phyloP scores from a whole-genome alignment of 2,113 vertebrate genomes.

The Tautogolabrus adspersus region DNA sequence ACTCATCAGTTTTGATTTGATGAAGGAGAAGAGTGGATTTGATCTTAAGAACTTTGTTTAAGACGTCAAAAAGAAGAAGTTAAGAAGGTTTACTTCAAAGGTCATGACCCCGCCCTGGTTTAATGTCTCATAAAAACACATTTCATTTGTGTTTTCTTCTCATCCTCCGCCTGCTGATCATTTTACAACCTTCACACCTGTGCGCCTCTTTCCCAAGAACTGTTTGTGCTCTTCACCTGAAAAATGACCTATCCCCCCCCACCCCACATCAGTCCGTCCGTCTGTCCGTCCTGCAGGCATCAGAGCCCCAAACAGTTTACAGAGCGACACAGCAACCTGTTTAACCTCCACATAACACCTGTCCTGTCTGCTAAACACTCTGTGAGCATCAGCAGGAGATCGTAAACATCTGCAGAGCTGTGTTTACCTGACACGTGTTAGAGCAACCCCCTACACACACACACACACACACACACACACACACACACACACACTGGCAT shows the following conservation, averaged over 20 bases:
- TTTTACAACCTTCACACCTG: too few relatives aligned
- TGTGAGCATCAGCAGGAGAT: conserved; percentile 67
- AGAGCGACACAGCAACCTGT: conserved; percentile 57
- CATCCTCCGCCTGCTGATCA: too few relatives aligned
- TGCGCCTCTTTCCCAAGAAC: conserved; percentile 46
- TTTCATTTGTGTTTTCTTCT: too few relatives aligned
- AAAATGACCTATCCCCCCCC: conserved; percentile 42
- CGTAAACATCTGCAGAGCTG: conserved; percentile 76
- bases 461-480: too few relatives aligned
- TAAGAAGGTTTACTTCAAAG: too few relatives aligned
- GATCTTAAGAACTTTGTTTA: too few relatives aligned
- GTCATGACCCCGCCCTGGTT: too few relatives aligned
- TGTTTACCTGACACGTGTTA: conserved; percentile 68
- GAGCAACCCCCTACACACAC: conserved; percentile 3
- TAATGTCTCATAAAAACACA: too few relatives aligned
- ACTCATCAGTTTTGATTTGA: too few relatives aligned
- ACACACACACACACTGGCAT: not conserved
- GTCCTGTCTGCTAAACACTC: conserved; percentile 78
- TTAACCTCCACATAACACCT: conserved; percentile 78
- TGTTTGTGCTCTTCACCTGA: conserved; percentile 63
- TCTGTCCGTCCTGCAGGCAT: conserved; percentile 37
- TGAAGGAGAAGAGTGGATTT: too few relatives aligned
- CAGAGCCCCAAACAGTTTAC: conserved; percentile 79
- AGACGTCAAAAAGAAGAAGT: too few relatives aligned
- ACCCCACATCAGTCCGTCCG: conserved; percentile 5